Evolutionary conservation across 2,888 invertebrate genomes (phyloP), one percentile per base, ranked within the genome.

Genomic region (Drosophila affinis): DNA sequence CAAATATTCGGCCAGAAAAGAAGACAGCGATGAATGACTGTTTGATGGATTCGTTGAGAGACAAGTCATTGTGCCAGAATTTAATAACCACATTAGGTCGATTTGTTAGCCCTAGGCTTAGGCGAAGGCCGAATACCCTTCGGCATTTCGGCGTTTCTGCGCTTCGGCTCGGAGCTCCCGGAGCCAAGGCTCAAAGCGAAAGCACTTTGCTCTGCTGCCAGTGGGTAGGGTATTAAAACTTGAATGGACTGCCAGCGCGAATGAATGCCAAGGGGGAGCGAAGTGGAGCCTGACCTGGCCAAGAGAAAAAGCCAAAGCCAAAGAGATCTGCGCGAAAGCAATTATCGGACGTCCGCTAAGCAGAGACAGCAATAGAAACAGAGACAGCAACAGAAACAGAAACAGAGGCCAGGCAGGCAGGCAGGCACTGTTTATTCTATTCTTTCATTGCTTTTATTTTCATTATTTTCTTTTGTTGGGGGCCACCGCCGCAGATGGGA

Each of bases 301-400:
- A 61, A 69, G 44, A 24, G 24, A 44, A 44, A 17, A n/a, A 32
- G 29, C 49, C 32, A 21, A 32, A 7, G 21, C 18, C n/a, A 3
- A 44, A 49, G 54, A 71, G 73, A 73, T 77, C 80, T 65, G 57
- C 49, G 63, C 60, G 62, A 52, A 72, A 74, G 56, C 65, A 78
- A 79, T 81, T 81, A 81, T 77, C 81, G 73, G 61, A 70, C 48
- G 68, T 61, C 44, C 65, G 82, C 77, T 77, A 84, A 81, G 61
- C 60, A 54, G 55, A 21, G 52, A 21, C 39, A 39, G 32, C 18
- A 47, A 57, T 17, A 44, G 5, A 39, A 27, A 29, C 51, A 29
- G 29, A 29, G n/a, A 59, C 48, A 49, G 70, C 49, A 55, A 65
- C 27, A 27, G 27, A 27, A 5, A 54, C 55, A 47, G 55, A 34